A percentile compares a stretch with the other conserved stretches of the same genome.
Conservation (phyloP, 2,797 vertebrate species). For the Onychomys leucogaster region DNA sequence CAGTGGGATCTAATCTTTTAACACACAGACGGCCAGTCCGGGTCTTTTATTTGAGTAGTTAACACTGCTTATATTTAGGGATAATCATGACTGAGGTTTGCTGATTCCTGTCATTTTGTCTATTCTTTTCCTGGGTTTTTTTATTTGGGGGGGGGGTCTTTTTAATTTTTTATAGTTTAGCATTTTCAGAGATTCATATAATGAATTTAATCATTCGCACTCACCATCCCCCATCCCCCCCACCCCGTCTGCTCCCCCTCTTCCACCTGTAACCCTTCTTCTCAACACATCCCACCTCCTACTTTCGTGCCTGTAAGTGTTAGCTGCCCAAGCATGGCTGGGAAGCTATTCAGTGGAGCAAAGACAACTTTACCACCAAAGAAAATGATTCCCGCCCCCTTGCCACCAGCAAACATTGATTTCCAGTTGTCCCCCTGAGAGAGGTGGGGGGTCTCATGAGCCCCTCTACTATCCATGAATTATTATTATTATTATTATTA, state of each 20-base stretch:
- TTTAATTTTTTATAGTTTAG: neutral
- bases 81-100: neutral
- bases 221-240: neutral
- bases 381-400: neutral
- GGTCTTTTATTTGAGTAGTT: neutral
- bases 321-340: neutral
- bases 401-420: neutral
- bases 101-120: neutral
- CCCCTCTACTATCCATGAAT: neutral
- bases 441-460: neutral
- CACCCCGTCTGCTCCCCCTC: neutral
- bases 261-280: neutral
- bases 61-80: neutral
- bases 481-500: too few relatives aligned
- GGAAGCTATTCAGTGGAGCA: too few relatives aligned
- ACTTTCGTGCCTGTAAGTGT: neutral
- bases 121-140: neutral
- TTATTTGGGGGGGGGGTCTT: too few relatives aligned
- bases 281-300: neutral
- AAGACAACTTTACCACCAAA: neutral
- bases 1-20: neutral
- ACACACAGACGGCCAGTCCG: neutral
- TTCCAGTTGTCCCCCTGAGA: neutral
- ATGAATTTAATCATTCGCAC: neutral
- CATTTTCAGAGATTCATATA: neutral